Evolutionary conservation across 1,140 invertebrate species (phyloP).

Genomic region (Varroa destructor): DNA sequence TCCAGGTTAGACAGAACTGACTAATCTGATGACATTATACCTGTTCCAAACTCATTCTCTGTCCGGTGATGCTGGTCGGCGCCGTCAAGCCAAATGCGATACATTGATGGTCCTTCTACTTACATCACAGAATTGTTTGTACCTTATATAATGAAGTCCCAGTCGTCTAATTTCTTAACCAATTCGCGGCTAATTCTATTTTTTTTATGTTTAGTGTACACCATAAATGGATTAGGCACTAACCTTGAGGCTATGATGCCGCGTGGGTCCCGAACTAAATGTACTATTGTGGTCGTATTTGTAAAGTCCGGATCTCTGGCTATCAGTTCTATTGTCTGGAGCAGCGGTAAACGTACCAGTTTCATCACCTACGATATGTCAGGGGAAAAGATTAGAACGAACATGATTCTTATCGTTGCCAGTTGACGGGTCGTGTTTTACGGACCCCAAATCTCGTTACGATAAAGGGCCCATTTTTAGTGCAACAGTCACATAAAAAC

Average conservation of each 20-base stretch:
- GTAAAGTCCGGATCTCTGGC: neutral
- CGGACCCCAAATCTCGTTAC: neutral
- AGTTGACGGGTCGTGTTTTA: neutral
- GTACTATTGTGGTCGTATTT: neutral
- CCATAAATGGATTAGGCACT: too few species aligned
- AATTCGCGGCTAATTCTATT: too few species aligned
- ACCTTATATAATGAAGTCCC: too few species aligned
- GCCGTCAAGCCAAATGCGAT: too few species aligned
- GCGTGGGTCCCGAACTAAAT: slow-evolving; percentile 7
- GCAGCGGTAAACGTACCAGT: slow-evolving; percentile 1
- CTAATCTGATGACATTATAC: too few species aligned
- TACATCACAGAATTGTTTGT: too few species aligned
- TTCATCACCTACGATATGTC: neutral
- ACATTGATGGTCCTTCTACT: too few species aligned
- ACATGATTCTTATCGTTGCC: neutral
- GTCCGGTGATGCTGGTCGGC: too few species aligned
- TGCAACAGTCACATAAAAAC: neutral
- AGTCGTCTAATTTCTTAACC: too few species aligned
- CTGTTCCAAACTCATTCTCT: too few species aligned
- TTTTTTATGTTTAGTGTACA: too few species aligned
- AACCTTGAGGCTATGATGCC: slow-evolving; percentile 23
- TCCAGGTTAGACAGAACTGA: too few species aligned
- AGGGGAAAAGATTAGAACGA: neutral
- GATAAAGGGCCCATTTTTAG: neutral
- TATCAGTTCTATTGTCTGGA: neutral